Evolutionary conservation across 2,113 vertebrate genomes (phyloP), one percentile per base, ranked within the genome.

Genomic region (Orientallactaga bullata): DNA sequence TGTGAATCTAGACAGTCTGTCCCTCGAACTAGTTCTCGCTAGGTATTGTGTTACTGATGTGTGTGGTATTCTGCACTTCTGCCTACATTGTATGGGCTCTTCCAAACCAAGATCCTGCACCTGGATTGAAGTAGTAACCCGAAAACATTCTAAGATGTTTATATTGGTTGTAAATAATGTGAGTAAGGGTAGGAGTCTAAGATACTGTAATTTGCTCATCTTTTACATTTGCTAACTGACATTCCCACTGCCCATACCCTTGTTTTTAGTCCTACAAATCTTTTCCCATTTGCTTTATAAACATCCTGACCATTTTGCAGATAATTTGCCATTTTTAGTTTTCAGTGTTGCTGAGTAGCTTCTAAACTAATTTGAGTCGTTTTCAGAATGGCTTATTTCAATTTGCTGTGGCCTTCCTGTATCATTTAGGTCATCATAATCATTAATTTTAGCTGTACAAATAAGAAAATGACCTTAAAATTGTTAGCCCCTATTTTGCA

Each of bases 221-320:
- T 28, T 92, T 30, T 61, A 28, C 55, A 47, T 79, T 84, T 83
- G 1, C n/a, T 60, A 74, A 68, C 21, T 89, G 20, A 39, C 23
- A 3, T 78, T 61, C 71, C 28, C 37, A 1, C 65, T 39, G 26
- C 58, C 35, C 23, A 8, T 26, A 72, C 2, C 39, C 61, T 89
- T 51, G 35, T 16, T 87, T 83, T 90, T 84, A 65, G 9, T 58
- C 35, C 69, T 88, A 65, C 72, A 89, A 1, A 63, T 77, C 28
- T 81, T 93, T 93, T 69, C 55, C 61, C 17, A 5, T 23, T 79
- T 84, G 39, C 30, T 83, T 74, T 90, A 2, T 88, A 61, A 89
- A 88, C 13, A 28, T 90, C 28, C 55, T 71, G 30, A 65, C 28
- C 35, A 35, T 26, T 51, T 91, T 61, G 55, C 42, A 73, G 39